Evolutionary conservation across 2,113 vertebrate genomes (phyloP).

Genomic region (Oreochromis niloticus): DNA sequence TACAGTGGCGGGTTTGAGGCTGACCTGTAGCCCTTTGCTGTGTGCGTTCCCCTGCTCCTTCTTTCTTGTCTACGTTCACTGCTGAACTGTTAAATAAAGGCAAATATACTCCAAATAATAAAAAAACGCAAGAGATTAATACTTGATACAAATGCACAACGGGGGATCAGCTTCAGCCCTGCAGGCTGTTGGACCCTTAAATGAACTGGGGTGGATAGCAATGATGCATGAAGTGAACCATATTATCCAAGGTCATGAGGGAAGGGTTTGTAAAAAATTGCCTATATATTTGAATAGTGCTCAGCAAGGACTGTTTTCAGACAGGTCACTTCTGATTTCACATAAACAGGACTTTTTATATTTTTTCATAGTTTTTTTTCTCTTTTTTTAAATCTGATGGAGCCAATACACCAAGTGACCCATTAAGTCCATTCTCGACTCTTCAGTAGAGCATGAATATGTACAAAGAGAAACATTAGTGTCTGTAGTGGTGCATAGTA

Average conservation of each 20-base stretch:
- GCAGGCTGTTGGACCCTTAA: background rate
- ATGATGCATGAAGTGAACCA: background rate
- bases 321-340: background rate
- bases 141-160: rapidly evolving
- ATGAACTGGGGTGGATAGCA: background rate
- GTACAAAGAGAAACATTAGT: background rate
- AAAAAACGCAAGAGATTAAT: background rate
- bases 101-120: background rate
- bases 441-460: background rate
- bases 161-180: background rate
- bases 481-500: background rate
- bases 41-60: background rate
- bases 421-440: background rate
- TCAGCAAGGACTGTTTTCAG: background rate
- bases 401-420: background rate
- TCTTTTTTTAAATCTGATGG: background rate
- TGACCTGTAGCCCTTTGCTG: background rate
- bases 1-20: background rate
- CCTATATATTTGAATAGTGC: background rate
- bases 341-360: background rate
- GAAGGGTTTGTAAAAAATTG: background rate
- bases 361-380: background rate
- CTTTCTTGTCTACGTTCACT: background rate
- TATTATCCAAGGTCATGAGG: background rate
- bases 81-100: background rate